Conservation (phyloP, 2,113 vertebrate genomes). For the Falcunculus frontatus region DNA sequence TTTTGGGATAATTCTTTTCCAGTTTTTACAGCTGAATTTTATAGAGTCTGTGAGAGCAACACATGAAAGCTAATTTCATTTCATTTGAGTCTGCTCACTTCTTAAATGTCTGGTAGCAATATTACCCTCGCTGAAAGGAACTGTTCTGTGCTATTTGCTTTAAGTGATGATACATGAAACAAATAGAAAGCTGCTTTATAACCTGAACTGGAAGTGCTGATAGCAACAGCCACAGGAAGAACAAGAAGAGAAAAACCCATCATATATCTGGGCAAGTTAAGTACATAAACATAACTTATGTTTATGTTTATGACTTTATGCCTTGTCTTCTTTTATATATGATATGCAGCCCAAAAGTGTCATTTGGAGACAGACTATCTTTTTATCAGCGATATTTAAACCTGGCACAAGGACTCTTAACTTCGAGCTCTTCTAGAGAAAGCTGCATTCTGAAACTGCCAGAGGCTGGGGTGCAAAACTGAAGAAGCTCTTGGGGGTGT, state of each 20-base stretch:
- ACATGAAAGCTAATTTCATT: neutral
- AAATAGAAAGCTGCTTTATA: neutral
- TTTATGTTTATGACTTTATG: too few species aligned
- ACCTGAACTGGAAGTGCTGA: neutral
- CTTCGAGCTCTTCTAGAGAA: neutral
- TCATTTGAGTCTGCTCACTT: constrained; percentile 1
- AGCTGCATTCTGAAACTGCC: neutral
- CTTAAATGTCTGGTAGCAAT: neutral
- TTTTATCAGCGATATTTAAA: constrained; percentile 7
- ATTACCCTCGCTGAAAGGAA: neutral
- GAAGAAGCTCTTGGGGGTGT: neutral
- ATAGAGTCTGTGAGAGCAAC: neutral
- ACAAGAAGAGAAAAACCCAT: neutral
- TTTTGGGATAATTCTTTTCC: neutral
- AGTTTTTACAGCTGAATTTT: neutral
- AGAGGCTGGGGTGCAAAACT: neutral
- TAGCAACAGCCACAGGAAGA: neutral
- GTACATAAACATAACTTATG: neutral
- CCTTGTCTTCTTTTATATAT: too few species aligned
- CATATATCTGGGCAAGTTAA: neutral
- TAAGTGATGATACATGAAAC: neutral
- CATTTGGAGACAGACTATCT: constrained; percentile 10
- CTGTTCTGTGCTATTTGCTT: neutral
- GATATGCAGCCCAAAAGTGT: too few species aligned
- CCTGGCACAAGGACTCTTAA: neutral